Percentiles rank a stretch among this genome's conserved stretches.
Evolutionary conservation across 2,797 vertebrate species (phyloP).

Genomic region (Pelochelys cantorii): DNA sequence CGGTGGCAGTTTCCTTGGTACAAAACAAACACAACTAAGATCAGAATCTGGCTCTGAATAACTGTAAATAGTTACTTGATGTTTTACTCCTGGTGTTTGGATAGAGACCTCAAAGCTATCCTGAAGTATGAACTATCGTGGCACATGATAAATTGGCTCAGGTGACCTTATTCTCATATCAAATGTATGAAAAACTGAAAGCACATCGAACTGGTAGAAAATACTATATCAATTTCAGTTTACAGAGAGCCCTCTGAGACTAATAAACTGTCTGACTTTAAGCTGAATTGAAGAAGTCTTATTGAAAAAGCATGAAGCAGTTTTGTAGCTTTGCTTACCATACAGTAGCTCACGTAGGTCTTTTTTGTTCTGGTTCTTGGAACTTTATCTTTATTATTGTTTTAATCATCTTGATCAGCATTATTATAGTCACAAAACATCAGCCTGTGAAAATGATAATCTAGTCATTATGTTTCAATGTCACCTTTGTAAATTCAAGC

Average conservation of each 20-base stretch:
- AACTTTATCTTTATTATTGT: constrained; percentile 69
- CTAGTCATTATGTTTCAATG: constrained; percentile 78
- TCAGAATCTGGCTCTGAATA: neutral
- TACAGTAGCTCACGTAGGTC: neutral
- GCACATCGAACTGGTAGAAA: constrained; percentile 16
- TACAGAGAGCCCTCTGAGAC: constrained; percentile 27
- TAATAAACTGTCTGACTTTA: constrained; percentile 31
- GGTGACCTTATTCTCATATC: constrained; percentile 49
- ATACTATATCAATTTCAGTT: constrained; percentile 11
- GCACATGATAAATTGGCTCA: constrained; percentile 55
- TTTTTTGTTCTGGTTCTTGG: constrained; percentile 69
- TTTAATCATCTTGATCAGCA: constrained; percentile 79
- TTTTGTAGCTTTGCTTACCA: constrained; percentile 42
- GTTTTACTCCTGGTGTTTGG: constrained; percentile 49
- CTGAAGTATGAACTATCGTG: constrained; percentile 40
- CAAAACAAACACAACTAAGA: neutral
- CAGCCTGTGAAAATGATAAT: constrained; percentile 79
- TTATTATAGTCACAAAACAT: constrained; percentile 81
- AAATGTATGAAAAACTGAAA: constrained; percentile 34
- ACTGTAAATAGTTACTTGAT: constrained; percentile 19
- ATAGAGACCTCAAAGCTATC: constrained; percentile 39
- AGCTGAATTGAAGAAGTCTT: constrained; percentile 23
- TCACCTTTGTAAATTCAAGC: constrained; percentile 80
- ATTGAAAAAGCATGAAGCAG: constrained; percentile 24
- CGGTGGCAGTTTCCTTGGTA: neutral